phyloP scores from a whole-genome alignment of 2,113 vertebrate genomes.

The Limnothrissa miodon region DNA sequence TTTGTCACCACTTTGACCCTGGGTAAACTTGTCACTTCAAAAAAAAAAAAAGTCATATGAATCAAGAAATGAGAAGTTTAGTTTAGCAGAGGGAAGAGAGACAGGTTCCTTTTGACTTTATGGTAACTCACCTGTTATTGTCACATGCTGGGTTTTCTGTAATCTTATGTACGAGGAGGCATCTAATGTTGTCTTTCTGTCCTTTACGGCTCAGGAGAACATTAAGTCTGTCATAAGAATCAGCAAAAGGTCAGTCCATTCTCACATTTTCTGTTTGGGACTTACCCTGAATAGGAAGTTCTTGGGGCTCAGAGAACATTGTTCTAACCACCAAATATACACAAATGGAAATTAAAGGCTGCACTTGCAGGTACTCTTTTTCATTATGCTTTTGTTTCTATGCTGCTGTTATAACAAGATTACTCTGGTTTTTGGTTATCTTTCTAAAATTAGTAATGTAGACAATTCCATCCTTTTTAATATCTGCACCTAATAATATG shows the following conservation, averaged over 20 bases:
- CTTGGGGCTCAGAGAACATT: not conserved
- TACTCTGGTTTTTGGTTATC: not conserved
- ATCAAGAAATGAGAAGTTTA: not conserved
- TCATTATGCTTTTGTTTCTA: no score
- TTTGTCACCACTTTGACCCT: not conserved
- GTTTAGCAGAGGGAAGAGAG: not conserved
- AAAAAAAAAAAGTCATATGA: not conserved
- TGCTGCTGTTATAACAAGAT: not conserved
- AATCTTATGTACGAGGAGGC: conserved; percentile 38
- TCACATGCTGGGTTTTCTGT: conserved; percentile 34
- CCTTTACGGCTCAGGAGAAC: conserved; percentile 48
- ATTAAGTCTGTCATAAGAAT: conserved; percentile 46
- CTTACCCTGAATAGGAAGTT: not conserved
- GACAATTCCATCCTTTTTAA: not conserved
- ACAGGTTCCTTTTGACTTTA: not conserved
- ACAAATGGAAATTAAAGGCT: conserved; percentile 1
- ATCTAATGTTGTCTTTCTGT: conserved; percentile 45
- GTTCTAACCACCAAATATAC: not conserved
- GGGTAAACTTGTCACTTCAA: not conserved
- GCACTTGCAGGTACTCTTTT: not conserved
- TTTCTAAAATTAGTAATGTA: not conserved
- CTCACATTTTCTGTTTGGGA: no score
- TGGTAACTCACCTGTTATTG: conserved; percentile 45
- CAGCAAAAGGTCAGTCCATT: not conserved
- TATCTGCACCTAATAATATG: not conserved